phyloP scores from a whole-genome alignment of 23 tunicate species.

The Botrylloides violaceus region DNA sequence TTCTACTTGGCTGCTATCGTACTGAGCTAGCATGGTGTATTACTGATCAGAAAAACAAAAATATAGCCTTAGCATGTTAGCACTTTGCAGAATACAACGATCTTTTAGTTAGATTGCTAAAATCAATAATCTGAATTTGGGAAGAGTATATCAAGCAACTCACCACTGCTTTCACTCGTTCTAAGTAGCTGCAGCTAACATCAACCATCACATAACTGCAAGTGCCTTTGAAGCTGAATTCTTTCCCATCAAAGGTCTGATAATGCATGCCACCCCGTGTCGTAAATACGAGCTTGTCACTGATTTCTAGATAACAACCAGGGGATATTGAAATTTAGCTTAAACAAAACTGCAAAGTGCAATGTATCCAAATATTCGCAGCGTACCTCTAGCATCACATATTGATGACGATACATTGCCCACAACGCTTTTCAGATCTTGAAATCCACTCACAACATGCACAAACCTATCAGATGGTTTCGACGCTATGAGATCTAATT shows the following conservation, averaged over 20 bases:
- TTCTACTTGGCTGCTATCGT: no score
- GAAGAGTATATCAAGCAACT: no score
- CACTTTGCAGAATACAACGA: no score
- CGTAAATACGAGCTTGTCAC: constrained; percentile 19
- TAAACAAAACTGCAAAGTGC: no score
- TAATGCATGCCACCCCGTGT: constrained; percentile 30
- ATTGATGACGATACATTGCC: constrained; percentile 19
- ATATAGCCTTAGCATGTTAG: no score
- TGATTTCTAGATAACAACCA: neutral
- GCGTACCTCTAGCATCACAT: constrained; percentile 33
- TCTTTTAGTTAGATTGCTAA: no score
- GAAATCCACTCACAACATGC: constrained; percentile 11
- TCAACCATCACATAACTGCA: constrained; percentile 33
- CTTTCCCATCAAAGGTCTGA: constrained; percentile 32
- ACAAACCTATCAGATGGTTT: constrained; percentile 38
- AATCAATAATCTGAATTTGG: neutral
- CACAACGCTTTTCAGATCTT: constrained; percentile 21
- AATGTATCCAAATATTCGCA: neutral
- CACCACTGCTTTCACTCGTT: constrained; percentile 26
- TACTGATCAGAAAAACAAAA: no score
- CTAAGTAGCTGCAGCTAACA: constrained; percentile 34
- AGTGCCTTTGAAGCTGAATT: constrained; percentile 30
- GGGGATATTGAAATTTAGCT: no score
- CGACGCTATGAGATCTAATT: constrained; percentile 27
- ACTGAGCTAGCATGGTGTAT: no score